Percentiles rank a stretch among this genome's conserved stretches.
These are phyloP conservation scores for Holcopasites calliopsidis DNA, from an alignment of 1,140 invertebrate genomes.

Conservation along the genomic window DNA sequence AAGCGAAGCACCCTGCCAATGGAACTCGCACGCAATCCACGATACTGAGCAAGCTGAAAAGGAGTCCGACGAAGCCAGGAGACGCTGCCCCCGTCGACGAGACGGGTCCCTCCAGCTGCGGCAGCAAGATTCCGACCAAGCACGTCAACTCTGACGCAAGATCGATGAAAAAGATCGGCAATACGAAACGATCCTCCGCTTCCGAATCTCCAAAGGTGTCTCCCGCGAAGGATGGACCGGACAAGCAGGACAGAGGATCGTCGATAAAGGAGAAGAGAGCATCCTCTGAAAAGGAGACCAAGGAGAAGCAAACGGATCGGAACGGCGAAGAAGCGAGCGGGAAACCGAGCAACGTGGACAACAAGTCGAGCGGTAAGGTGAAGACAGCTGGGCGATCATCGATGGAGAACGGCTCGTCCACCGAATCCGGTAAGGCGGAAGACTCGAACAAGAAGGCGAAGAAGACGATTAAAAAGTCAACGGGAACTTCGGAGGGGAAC, in stretches of 20 bases:
- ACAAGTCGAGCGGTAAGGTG: conserved; percentile 15
- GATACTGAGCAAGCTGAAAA: conserved; percentile 70
- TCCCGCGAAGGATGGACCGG: conserved; percentile 55
- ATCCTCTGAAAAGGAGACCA: conserved; percentile 27
- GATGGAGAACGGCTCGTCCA: conserved; percentile 49
- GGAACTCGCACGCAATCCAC: conserved; percentile 44
- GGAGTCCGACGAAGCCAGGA: conserved; percentile 56
- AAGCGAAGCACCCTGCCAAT: conserved; percentile 64
- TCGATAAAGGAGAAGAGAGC: conserved; percentile 39
- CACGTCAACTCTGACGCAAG: conserved; percentile 59
- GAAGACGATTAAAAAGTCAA: conserved; percentile 63
- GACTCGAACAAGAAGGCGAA: conserved; percentile 63
- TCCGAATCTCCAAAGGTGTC: conserved; percentile 50
- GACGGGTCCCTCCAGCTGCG: conserved; percentile 61
- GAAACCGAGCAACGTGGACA: conserved; percentile 40
- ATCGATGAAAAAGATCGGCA: conserved; percentile 42
- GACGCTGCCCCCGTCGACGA: conserved; percentile 7
- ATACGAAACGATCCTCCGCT: conserved; percentile 61
- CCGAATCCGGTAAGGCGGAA: conserved; percentile 54
- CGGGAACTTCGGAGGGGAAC: conserved; percentile 61
- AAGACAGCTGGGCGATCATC: conserved; percentile 56
- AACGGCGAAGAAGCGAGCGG: conserved; percentile 40
- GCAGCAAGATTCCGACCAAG: conserved; percentile 75
- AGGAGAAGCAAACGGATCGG: conserved; percentile 10
- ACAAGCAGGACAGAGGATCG: conserved; percentile 51